phyloP scores from a whole-genome alignment of 1,140 invertebrate species.

The Drosophila serrata region DNA sequence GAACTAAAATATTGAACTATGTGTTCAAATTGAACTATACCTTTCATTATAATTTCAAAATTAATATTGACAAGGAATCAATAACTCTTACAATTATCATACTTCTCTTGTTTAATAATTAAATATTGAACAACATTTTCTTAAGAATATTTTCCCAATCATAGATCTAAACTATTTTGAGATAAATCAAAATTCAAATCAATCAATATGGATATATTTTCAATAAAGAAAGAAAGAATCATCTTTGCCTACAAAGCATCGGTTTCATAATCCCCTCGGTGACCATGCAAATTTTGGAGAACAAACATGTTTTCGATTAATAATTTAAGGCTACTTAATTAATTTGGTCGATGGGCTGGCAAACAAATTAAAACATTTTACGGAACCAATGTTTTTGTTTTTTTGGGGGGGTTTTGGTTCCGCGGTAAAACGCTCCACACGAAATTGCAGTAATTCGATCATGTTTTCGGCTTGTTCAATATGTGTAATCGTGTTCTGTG shows the following conservation, averaged over 20 bases:
- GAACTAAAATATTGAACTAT: no score
- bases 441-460: conserved; percentile 61
- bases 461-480: conserved; percentile 63
- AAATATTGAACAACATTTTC: background rate
- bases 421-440: conserved; percentile 39
- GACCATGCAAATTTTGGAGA: conserved; percentile 37
- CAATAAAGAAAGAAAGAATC: background rate
- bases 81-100: no score
- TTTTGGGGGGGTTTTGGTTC: conserved; percentile 13
- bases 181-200: background rate
- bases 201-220: background rate
- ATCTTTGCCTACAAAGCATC: background rate
- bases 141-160: background rate
- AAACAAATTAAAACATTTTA: conserved; percentile 44
- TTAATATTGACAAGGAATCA: no score
- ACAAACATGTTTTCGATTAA: conserved; percentile 40
- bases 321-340: conserved; percentile 36
- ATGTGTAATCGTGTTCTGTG: conserved; percentile 61
- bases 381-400: conserved; percentile 29
- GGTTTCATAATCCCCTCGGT: conserved; percentile 11
- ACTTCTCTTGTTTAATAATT: background rate
- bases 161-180: background rate
- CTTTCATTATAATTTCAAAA: no score
- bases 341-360: conserved; percentile 22
- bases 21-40: no score